phyloP scores from a whole-genome alignment of 2,888 invertebrate genomes.

The Monopis laevigella region DNA sequence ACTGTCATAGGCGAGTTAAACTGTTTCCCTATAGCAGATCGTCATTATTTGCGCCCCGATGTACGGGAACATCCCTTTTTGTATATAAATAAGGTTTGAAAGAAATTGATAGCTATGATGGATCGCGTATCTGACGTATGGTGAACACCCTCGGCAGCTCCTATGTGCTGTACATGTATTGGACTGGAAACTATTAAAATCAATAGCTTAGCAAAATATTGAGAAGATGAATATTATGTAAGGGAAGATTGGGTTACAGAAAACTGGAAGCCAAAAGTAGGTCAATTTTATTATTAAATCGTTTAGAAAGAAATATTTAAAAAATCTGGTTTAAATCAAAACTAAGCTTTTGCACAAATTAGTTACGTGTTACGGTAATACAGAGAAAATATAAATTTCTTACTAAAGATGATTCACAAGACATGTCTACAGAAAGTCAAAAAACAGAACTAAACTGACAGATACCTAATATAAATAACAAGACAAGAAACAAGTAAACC shows the following conservation, averaged over 20 bases:
- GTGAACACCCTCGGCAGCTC: conserved; percentile 8
- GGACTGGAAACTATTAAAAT: conserved; percentile 12
- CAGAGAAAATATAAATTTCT: neutral
- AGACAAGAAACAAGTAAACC: neutral
- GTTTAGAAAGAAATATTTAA: no score
- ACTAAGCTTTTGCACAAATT: neutral
- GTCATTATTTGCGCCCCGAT: no score
- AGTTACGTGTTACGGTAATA: neutral
- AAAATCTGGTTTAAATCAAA: no score
- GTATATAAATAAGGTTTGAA: conserved; percentile 40
- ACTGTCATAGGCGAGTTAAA: no score
- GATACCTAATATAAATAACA: neutral
- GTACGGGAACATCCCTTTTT: conserved; percentile 32
- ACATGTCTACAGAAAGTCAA: neutral
- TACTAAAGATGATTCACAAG: neutral
- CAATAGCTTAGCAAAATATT: conserved; percentile 10
- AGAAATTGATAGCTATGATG: conserved; percentile 47
- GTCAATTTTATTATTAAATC: no score
- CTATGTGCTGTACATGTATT: conserved; percentile 9
- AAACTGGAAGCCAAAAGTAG: neutral
- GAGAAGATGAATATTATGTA: no score
- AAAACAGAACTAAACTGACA: neutral
- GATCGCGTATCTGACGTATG: conserved; percentile 31
- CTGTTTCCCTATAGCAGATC: no score
- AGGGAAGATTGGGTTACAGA: neutral